These are phyloP conservation scores for Achroia grisella DNA, from an alignment of 1,140 invertebrate species.

Conservation along the genomic window DNA sequence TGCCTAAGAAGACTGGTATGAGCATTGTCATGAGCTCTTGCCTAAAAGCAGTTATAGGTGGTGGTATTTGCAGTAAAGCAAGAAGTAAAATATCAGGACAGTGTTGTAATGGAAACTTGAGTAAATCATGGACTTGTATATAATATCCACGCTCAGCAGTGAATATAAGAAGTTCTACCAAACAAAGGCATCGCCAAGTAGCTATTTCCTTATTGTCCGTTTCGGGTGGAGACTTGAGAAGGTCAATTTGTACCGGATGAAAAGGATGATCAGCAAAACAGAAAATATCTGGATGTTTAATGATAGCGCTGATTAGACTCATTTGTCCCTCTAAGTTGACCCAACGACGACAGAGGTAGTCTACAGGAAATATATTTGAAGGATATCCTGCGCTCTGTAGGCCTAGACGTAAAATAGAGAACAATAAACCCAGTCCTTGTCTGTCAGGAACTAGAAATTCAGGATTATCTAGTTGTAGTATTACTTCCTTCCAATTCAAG, in stretches of 20 bases:
- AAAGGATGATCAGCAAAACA: constrained; percentile 94
- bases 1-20: constrained; percentile 93
- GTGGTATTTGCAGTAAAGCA: constrained; percentile 88
- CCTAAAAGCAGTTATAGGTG: constrained; percentile 82
- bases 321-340: constrained; percentile 94
- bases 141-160: constrained; percentile 91
- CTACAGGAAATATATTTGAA: constrained; percentile 88
- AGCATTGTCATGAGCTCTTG: constrained; percentile 90
- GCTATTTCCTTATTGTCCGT: constrained; percentile 93
- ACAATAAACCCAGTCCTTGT: constrained; percentile 85
- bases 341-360: constrained; percentile 92
- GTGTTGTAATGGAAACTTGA: constrained; percentile 93
- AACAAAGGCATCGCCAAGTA: constrained; percentile 92
- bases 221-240: constrained; percentile 94
- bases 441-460: constrained; percentile 93
- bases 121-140: constrained; percentile 88
- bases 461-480: constrained; percentile 91
- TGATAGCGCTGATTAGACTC: constrained; percentile 88
- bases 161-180: constrained; percentile 90
- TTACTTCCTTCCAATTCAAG: constrained; percentile 94
- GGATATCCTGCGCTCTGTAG: constrained; percentile 83
- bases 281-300: constrained; percentile 95
- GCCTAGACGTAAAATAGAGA: constrained; percentile 86
- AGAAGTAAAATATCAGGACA: constrained; percentile 95
- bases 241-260: constrained; percentile 88